Base-by-base conservation (phyloP, 2,888 invertebrate genomes). In the Phania funesta region DNA sequence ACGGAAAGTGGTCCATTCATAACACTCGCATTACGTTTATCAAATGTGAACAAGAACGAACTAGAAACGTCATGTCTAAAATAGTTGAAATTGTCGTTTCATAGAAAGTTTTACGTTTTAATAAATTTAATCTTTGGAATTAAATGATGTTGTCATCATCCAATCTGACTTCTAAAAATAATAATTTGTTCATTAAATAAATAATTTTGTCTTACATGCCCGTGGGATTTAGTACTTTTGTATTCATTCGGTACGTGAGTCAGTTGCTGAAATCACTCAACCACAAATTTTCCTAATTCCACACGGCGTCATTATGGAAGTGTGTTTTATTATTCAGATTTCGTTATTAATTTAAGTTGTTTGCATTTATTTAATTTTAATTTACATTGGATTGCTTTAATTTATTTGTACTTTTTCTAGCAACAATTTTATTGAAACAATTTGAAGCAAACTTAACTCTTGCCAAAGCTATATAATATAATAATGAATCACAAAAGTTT, bases 231-330 rank as follows among this genome's bases (percentile, higher is more conserved):
- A n/a, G n/a, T 48, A n/a, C 3, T 8, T 50, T 52, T 41, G 26
- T 41, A 22, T 52, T 18, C 2, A 44, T 22, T 52, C 13, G 18
- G 13, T 24, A n/a, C 41, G 41, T 52, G 38, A 50, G 11, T 38
- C 67, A 67, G 52, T n/a, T 50, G 18, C 20, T 68, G 41, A 68
- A 68, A 56, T 32, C 68, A 44, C 22, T 46, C 44, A 22, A 9
- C 32, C 29, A 5, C 7, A 35, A 46, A 29, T n/a, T 29, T 54
- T 35, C 22, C 7, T 44, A 16, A 46, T 38, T 29, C 3, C 3
- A 32, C 22, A 44, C 9, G 16, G n/a, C n/a, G n/a, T n/a, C n/a
- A n/a, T n/a, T n/a, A n/a, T n/a, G n/a, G n/a, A n/a, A n/a, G n/a
- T n/a, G n/a, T n/a, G n/a, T n/a, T n/a, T n/a, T n/a, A n/a, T n/a